phyloP scores from a whole-genome alignment of 2,797 vertebrate genomes.

The Cyprinodon diabolis region DNA sequence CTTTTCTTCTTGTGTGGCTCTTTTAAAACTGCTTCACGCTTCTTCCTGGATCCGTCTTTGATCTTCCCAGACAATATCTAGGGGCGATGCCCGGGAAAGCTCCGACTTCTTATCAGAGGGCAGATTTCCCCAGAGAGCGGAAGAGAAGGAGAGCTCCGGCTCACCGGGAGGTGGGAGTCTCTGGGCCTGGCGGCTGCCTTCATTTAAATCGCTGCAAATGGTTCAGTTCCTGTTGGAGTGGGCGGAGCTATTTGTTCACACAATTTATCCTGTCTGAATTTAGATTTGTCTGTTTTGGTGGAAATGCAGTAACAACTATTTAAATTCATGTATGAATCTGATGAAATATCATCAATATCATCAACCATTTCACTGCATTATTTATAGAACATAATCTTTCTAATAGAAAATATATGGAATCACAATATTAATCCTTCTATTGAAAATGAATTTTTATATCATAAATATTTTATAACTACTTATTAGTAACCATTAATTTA shows the following conservation, averaged over 20 bases:
- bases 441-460: not conserved
- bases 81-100: slow-evolving; percentile 73
- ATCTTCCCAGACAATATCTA: slow-evolving; percentile 79
- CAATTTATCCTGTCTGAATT: slow-evolving; percentile 14
- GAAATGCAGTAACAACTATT: not conserved
- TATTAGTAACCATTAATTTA: not conserved
- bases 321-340: not conserved
- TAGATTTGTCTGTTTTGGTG: slow-evolving; percentile 13
- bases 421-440: no score
- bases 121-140: slow-evolving; percentile 81
- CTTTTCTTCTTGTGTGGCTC: slow-evolving; percentile 51
- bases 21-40: slow-evolving; percentile 58
- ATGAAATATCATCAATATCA: not conserved
- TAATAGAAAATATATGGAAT: not conserved
- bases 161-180: slow-evolving; percentile 68
- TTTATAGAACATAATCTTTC: not conserved
- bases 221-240: slow-evolving; percentile 25
- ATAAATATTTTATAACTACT: not conserved
- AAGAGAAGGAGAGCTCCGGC: slow-evolving; percentile 79
- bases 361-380: not conserved
- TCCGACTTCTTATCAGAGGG: slow-evolving; percentile 78
- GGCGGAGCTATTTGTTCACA: slow-evolving; percentile 36
- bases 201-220: slow-evolving; percentile 53
- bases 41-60: slow-evolving; percentile 68
- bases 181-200: slow-evolving; percentile 61